A percentile compares a stretch with the other conserved stretches of the same genome.
Conservation (phyloP, 2,113 vertebrate genomes). For the Tetrax tetrax region DNA sequence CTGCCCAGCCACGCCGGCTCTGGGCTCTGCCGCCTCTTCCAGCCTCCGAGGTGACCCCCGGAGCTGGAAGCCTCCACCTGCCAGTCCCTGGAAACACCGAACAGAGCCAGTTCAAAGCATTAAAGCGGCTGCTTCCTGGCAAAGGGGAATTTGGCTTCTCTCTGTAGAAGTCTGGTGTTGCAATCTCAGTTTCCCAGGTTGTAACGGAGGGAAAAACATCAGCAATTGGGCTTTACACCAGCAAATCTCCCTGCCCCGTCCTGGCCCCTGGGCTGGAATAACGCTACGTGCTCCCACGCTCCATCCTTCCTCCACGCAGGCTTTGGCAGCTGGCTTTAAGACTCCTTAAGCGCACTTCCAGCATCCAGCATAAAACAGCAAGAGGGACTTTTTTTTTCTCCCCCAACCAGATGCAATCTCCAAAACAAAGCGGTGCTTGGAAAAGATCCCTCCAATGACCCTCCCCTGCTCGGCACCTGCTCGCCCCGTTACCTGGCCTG, state of each 20-base stretch:
- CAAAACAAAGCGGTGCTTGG: background rate
- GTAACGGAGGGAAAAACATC: background rate
- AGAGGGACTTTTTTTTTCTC: background rate
- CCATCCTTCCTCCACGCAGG: conserved; percentile 18
- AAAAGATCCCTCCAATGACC: background rate
- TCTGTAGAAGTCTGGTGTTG: conserved; percentile 42
- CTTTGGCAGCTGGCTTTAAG: conserved; percentile 44
- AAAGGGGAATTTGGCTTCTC: conserved; percentile 55
- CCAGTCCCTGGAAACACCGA: conserved; percentile 35
- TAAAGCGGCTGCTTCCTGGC: conserved; percentile 40
- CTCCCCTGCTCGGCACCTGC: conserved; percentile 54
- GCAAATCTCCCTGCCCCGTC: conserved; percentile 13
- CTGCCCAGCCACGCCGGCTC: background rate
- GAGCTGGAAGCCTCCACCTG: background rate
- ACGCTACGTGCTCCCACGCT: conserved; percentile 37
- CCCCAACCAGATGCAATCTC: conserved; percentile 39
- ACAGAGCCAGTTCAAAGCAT: background rate
- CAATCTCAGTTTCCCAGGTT: conserved; percentile 53
- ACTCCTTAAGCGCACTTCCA: conserved; percentile 23
- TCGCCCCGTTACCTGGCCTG: conserved; percentile 8
- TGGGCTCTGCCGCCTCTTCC: background rate
- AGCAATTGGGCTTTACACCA: conserved; percentile 19
- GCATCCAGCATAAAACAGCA: background rate
- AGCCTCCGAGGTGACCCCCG: background rate
- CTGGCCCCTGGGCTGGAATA: conserved; percentile 44